These are phyloP conservation scores for Anisognathus igniventris DNA, from an alignment of 2,797 vertebrate genomes.

Conservation along the genomic window DNA sequence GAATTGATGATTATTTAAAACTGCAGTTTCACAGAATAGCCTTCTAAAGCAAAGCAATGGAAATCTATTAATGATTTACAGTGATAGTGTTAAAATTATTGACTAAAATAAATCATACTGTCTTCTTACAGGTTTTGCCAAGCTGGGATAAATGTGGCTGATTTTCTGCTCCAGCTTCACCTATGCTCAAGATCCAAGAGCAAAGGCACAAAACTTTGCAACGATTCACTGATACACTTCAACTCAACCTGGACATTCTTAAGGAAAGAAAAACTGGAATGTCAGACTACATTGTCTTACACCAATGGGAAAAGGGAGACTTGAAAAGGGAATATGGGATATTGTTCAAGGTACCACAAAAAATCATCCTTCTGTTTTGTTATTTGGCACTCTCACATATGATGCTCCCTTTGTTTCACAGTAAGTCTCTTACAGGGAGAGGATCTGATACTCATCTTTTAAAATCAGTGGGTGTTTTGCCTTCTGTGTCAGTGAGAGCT, in stretches of 20 bases:
- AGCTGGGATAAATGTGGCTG: not conserved
- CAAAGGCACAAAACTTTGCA: not conserved
- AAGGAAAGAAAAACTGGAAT: not conserved
- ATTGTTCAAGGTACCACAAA: not conserved
- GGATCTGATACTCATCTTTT: not conserved
- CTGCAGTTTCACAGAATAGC: not conserved
- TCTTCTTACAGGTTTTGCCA: not conserved
- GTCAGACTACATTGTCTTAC: not conserved
- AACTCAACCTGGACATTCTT: not conserved
- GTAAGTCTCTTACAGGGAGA: not conserved
- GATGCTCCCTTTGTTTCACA: not conserved
- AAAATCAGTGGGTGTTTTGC: not conserved
- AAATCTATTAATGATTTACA: not conserved
- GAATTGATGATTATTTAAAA: not conserved
- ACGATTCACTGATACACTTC: not conserved
- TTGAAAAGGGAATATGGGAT: not conserved
- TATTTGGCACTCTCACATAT: not conserved
- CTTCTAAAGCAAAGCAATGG: not conserved
- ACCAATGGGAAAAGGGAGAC: not conserved
- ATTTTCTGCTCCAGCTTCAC: not conserved
- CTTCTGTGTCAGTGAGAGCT: not conserved
- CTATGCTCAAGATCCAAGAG: not conserved
- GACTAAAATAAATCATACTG: not conserved
- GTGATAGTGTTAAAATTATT: not conserved
- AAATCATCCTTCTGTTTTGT: not conserved